A percentile compares a stretch with the other conserved stretches of the same genome.
These are phyloP conservation scores for Trissolcus basalis DNA, from an alignment of 1,140 invertebrate genomes.

Conservation along the genomic window DNA sequence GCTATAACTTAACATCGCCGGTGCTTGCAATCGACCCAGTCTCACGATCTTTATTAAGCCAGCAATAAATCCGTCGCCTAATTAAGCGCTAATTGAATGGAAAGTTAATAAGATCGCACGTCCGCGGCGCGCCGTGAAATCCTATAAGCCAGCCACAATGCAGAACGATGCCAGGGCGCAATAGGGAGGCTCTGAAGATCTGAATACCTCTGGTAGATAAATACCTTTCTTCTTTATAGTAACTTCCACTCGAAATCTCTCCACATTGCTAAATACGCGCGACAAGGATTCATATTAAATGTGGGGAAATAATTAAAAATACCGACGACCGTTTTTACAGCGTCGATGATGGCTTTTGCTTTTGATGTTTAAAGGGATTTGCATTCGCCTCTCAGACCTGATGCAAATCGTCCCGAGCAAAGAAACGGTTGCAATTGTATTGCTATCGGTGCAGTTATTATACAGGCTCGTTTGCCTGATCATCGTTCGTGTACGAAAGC, in stretches of 20 bases:
- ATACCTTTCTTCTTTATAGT: slow-evolving; percentile 58
- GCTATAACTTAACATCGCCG: slow-evolving; percentile 34
- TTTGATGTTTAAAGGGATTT: no score
- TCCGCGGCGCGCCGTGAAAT: slow-evolving; percentile 62
- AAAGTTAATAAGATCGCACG: slow-evolving; percentile 71
- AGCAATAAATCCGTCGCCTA: slow-evolving; percentile 62
- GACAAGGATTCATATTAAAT: slow-evolving; percentile 42
- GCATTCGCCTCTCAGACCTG: no score
- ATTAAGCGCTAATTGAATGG: slow-evolving; percentile 71
- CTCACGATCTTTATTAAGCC: slow-evolving; percentile 46
- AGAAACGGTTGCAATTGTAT: slow-evolving; percentile 12
- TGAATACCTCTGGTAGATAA: slow-evolving; percentile 57
- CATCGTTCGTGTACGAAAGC: slow-evolving; percentile 48
- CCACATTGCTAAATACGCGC: slow-evolving; percentile 37
- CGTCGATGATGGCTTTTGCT: no score
- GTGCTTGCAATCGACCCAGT: slow-evolving; percentile 35
- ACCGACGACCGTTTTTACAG: slow-evolving; percentile 6
- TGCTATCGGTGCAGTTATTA: slow-evolving; percentile 20
- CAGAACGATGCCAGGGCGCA: slow-evolving; percentile 46
- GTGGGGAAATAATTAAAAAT: slow-evolving; percentile 33
- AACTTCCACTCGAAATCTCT: slow-evolving; percentile 53
- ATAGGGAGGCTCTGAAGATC: slow-evolving; percentile 53
- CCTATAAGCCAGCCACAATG: slow-evolving; percentile 64
- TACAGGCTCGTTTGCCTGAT: slow-evolving; percentile 16
- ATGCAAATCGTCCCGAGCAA: neutral